Conservation (phyloP, 2,797 vertebrate species). For the Allobates femoralis region DNA sequence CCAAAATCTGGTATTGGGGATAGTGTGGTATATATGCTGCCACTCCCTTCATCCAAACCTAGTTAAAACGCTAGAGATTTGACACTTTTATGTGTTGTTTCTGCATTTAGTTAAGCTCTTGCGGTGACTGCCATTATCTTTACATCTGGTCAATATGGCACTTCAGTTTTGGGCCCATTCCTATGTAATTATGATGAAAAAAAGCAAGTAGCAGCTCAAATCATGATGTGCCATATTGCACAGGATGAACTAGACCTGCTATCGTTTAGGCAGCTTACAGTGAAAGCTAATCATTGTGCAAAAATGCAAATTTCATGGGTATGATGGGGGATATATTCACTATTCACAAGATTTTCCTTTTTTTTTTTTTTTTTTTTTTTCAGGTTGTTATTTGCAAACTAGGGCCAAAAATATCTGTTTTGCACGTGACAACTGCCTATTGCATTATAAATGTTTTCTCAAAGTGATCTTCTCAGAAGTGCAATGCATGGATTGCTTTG, state of each 20-base stretch:
- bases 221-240: constrained; percentile 46
- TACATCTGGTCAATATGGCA: constrained; percentile 32
- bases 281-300: constrained; percentile 26
- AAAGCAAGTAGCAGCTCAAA: constrained; percentile 32
- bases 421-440: constrained; percentile 46
- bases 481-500: constrained; percentile 43
- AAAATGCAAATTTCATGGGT: constrained; percentile 18
- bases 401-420: constrained; percentile 45
- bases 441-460: constrained; percentile 24
- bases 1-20: constrained; percentile 57
- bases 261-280: constrained; percentile 28
- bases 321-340: constrained; percentile 26
- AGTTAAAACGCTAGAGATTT: constrained; percentile 54
- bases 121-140: constrained; percentile 42
- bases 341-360: constrained; percentile 11
- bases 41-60: constrained; percentile 46
- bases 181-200: background rate
- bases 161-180: constrained; percentile 19
- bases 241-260: constrained; percentile 12
- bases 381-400: constrained; percentile 43
- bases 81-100: constrained; percentile 44
- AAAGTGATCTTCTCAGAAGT: constrained; percentile 10
- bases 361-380: background rate
- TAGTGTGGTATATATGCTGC: constrained; percentile 43
- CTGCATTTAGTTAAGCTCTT: constrained; percentile 55